phyloP scores from a whole-genome alignment of 2,888 invertebrate species.

The Conops quadrifasciatus region DNA sequence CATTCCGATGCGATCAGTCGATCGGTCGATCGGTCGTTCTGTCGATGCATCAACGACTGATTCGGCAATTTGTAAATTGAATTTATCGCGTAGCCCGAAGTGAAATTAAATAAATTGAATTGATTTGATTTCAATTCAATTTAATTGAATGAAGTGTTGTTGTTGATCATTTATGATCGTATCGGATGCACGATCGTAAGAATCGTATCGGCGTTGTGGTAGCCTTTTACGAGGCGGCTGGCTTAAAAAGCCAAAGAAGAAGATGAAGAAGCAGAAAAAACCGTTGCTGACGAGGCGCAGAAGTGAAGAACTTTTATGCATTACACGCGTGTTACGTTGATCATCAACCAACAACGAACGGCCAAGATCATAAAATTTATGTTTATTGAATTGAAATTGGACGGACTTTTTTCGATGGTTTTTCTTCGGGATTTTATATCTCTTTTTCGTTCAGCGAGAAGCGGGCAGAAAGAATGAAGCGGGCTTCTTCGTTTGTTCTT shows the following conservation, averaged over 20 bases:
- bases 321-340: background rate
- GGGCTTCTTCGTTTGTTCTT: too few relatives aligned
- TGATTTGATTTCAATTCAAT: slow-evolving; percentile 19
- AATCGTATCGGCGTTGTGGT: too few relatives aligned
- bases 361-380: background rate
- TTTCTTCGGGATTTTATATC: too few relatives aligned
- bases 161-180: slow-evolving; percentile 1
- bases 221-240: too few relatives aligned
- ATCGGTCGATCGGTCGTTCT: background rate
- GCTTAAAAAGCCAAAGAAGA: background rate
- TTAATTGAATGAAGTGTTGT: slow-evolving; percentile 16
- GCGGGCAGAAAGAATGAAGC: too few relatives aligned
- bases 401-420: too few relatives aligned
- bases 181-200: background rate
- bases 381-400: background rate
- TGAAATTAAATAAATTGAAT: slow-evolving; percentile 16
- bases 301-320: background rate
- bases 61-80: slow-evolving; percentile 10
- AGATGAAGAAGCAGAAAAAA: background rate
- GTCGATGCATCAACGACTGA: too few relatives aligned
- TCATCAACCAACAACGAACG: background rate
- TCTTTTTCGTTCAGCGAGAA: too few relatives aligned
- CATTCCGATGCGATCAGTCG: too few relatives aligned
- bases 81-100: slow-evolving; percentile 24
- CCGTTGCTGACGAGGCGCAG: background rate